Evolutionary conservation across 2,113 vertebrate genomes (phyloP), one percentile per base, ranked within the genome.

Genomic region (Coracopsis vasa): DNA sequence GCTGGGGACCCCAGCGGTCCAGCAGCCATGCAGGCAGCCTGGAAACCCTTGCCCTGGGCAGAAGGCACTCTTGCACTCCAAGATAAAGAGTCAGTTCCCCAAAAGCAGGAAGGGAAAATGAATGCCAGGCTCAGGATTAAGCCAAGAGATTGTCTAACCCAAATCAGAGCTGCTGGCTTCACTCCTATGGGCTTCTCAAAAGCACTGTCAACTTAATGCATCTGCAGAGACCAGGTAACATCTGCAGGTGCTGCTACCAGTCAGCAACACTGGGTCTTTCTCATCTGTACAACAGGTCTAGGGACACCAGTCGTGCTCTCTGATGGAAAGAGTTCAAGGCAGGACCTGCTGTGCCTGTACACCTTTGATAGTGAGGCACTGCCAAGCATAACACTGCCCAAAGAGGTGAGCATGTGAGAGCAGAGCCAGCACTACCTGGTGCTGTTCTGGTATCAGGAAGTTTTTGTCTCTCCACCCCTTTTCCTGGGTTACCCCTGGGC

Each of bases 321-420:
- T 51, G 65, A 47, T 17, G 48, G 44, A 23, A 50, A 50, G 17
- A 65, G 50, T 4, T 54, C 41, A 10, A 50, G 41, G 35, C 45
- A 86, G 77, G 45, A 77, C n/a, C 53, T 51, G 15, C 56, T 33
- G 39, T 7, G 4, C 39, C 58, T 14, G 10, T 3, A 24, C 23
- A 29, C 24, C 53, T 4, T 16, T 3, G n/a, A 71, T 29, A 62
- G 39, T 23, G 19, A 82, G 53, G 53, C 27, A 75, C 41, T 89
- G 77, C 88, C 58, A 41, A 44, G n/a, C 11, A 0, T 39, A 53
- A 56, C 37, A 11, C 10, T 0, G 0, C 37, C 31, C 10, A 1
- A 45, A 47, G 53, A 35, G 44, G 27, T 0, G 8, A 14, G 39
- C 19, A 7, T 1, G 9, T 3, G 25, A 25, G 39, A 37, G 47